Percentiles rank a stretch among this genome's conserved stretches.
These are phyloP conservation scores for Calameuta filiformis DNA, from an alignment of 2,888 invertebrate genomes.

Conservation along the genomic window DNA sequence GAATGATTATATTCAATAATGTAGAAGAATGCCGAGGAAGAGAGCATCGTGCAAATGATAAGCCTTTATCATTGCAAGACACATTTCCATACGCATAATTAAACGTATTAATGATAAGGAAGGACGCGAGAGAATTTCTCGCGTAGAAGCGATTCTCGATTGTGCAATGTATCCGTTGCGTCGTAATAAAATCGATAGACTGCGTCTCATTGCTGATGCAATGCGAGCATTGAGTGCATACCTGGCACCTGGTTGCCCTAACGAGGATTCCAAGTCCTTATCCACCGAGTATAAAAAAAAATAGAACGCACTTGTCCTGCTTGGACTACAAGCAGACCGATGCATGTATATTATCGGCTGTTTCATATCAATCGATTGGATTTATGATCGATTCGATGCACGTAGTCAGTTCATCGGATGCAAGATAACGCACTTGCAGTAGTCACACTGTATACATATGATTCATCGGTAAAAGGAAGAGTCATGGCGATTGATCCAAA, in stretches of 20 bases:
- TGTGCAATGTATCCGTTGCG: slow-evolving; percentile 8
- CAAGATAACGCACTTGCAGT: background rate
- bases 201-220: slow-evolving; percentile 37
- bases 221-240: slow-evolving; percentile 20
- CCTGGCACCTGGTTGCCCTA: slow-evolving; percentile 34
- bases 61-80: background rate
- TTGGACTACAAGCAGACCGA: background rate
- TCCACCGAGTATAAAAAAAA: background rate
- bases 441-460: background rate
- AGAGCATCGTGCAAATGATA: background rate
- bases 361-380: slow-evolving; percentile 14
- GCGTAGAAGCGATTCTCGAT: background rate
- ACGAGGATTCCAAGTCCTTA: slow-evolving; percentile 17
- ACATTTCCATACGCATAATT: background rate
- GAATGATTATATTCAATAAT: slow-evolving; percentile 12
- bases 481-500: background rate
- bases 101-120: background rate
- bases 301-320: background rate
- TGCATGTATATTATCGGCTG: background rate
- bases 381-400: slow-evolving; percentile 8
- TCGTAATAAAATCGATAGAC: slow-evolving; percentile 27
- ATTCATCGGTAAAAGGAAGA: background rate
- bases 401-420: slow-evolving; percentile 1
- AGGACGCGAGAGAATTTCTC: background rate
- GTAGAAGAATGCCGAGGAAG: slow-evolving; percentile 8